Evolutionary conservation across 2,888 invertebrate species (phyloP), one percentile per base, ranked within the genome.

Genomic region (Orthosia incerta): DNA sequence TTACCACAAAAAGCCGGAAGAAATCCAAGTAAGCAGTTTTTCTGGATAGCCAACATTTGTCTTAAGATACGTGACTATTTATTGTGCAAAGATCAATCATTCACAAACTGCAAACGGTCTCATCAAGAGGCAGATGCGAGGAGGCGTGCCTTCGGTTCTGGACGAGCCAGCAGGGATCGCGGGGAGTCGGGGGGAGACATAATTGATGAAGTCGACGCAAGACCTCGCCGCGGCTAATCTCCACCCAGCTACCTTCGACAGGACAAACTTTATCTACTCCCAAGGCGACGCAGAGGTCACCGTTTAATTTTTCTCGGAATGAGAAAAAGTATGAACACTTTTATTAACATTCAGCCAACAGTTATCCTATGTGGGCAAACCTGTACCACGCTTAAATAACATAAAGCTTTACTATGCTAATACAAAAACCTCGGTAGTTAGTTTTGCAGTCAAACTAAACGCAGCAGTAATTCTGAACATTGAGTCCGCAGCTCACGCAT

Each of bases 131-230:
- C 87, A 82, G 87, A 82, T 87, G 80, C 74, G 75, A 80, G 80
- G 86, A 89, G 91, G 91, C 89, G 89, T 89, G 89, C 89, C 87
- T 81, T 82, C 59, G 71, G 79, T 75, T 87, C 80, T 88, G 86
- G 84, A 86, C 85, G 76, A 87, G 82, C 84, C 71, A 84, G 85
- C 80, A 85, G 85, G 73, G 85, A 74, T 73, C 64, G 71, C 70
- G 68, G 71, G 72, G 80, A 69, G 71, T 69, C 71, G 71, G 82
- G 82, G 87, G 72, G 85, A 77, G 86, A 89, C 89, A 91, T 94
- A 94, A 94, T 94, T 94, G 94, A 94, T 94, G 94, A 92, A 93
- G 90, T 90, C 91, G 89, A 91, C 92, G 91, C 90, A 93, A 90
- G 90, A 90, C 88, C 88, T 87, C 88, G 87, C 84, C 85, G 83